phyloP scores from a whole-genome alignment of 2,113 vertebrate species.

The Hippocampus barbouri region DNA sequence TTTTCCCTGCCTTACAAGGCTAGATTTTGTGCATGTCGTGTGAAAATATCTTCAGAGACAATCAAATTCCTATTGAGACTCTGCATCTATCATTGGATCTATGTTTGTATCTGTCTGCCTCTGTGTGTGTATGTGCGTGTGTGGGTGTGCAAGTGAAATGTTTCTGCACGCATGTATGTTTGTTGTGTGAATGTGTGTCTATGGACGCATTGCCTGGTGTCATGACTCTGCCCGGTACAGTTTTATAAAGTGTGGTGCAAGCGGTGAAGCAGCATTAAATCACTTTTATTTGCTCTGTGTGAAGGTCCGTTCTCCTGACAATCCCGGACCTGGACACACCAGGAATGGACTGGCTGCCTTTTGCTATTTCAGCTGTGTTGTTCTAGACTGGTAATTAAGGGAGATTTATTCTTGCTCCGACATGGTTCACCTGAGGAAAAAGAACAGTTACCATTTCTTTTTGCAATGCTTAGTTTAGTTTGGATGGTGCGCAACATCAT shows the following conservation, averaged over 20 bases:
- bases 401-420: slow-evolving; percentile 42
- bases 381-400: slow-evolving; percentile 49
- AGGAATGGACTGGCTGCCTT: slow-evolving; percentile 58
- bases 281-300: slow-evolving; percentile 71
- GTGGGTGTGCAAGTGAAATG: neutral
- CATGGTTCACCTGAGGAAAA: slow-evolving; percentile 55
- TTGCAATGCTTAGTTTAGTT: slow-evolving; percentile 32
- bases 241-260: slow-evolving; percentile 71
- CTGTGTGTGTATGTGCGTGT: neutral
- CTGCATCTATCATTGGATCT: slow-evolving; percentile 18
- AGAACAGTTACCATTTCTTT: slow-evolving; percentile 18
- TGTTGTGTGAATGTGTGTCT: slow-evolving; percentile 29
- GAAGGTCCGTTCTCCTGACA: slow-evolving; percentile 67
- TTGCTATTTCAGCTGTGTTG: slow-evolving; percentile 71
- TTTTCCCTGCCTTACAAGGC: slow-evolving; percentile 45
- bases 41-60: slow-evolving; percentile 13
- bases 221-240: slow-evolving; percentile 67
- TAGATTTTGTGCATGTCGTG: slow-evolving; percentile 14
- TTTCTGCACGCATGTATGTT: slow-evolving; percentile 9
- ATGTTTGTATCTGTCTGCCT: neutral
- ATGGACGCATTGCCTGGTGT: slow-evolving; percentile 52
- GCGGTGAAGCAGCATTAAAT: slow-evolving; percentile 64
- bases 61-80: neutral
- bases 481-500: slow-evolving; percentile 6
- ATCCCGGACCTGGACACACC: slow-evolving; percentile 57